Evolutionary conservation across 2,888 invertebrate genomes (phyloP).

Genomic region (Nomada flava): DNA sequence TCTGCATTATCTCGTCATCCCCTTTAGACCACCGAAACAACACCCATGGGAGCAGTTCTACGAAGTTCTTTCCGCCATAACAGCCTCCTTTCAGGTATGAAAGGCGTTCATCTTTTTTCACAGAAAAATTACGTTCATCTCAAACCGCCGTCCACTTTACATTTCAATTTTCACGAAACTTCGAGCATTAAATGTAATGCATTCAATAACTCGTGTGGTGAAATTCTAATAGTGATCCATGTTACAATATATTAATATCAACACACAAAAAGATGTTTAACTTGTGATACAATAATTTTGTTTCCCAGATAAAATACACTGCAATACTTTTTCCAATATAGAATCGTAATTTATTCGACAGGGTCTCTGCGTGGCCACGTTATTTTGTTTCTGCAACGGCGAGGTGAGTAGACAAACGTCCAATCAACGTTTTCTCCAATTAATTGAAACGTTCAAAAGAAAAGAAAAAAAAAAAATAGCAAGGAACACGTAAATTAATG

Average conservation of each 20-base stretch:
- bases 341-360: conserved; percentile 84
- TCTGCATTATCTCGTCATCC: conserved; percentile 94
- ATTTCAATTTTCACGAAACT: background rate
- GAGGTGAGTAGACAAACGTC: conserved; percentile 88
- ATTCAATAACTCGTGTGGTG: too few relatives aligned
- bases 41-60: conserved; percentile 92
- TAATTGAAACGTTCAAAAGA: background rate
- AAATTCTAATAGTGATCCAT: too few relatives aligned
- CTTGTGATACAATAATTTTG: too few relatives aligned
- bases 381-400: conserved; percentile 97
- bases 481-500: conserved; percentile 9
- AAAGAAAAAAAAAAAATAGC: background rate
- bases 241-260: too few relatives aligned
- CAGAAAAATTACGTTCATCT: background rate
- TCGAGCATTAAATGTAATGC: too few relatives aligned
- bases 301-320: too few relatives aligned
- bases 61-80: conserved; percentile 93
- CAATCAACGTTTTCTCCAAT: background rate
- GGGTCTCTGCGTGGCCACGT: conserved; percentile 96
- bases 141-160: background rate
- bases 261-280: too few relatives aligned
- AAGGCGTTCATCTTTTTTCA: conserved; percentile 57
- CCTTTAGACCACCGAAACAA: conserved; percentile 90
- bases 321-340: too few relatives aligned
- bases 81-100: conserved; percentile 93